phyloP scores from a whole-genome alignment of 2,888 invertebrate genomes.

The Cryptosula pallasiana region DNA sequence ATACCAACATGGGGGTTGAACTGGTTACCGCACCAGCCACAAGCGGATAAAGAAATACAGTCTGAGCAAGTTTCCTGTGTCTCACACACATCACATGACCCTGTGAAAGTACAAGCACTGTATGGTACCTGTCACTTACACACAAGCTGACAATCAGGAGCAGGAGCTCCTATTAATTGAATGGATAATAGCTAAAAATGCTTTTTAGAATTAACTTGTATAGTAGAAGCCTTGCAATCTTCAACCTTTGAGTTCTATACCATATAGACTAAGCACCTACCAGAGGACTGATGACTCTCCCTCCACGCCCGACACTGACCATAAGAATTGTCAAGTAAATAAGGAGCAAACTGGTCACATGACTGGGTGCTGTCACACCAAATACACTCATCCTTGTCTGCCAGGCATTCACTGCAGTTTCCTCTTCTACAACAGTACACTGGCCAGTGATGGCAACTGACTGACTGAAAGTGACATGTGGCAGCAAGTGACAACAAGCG shows the following conservation, averaged over 20 bases:
- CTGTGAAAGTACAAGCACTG: conserved; percentile 28
- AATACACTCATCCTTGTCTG: conserved; percentile 80
- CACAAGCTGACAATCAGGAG: no score
- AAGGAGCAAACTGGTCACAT: conserved; percentile 91
- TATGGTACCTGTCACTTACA: no score
- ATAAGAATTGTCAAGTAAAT: conserved; percentile 88
- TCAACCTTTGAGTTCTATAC: no score
- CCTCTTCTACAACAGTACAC: conserved; percentile 34
- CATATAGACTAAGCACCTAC: no score
- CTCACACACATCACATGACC: conserved; percentile 42
- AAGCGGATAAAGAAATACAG: conserved; percentile 76
- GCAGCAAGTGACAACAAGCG: background rate
- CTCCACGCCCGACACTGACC: conserved; percentile 89
- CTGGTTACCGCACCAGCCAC: conserved; percentile 88
- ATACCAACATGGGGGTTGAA: conserved; percentile 80
- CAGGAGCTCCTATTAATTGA: no score
- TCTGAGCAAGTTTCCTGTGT: conserved; percentile 39
- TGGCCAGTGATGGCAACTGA: background rate
- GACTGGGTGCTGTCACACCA: conserved; percentile 89
- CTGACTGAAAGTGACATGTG: background rate
- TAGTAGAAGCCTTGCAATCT: no score
- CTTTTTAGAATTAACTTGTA: no score
- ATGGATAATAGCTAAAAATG: no score
- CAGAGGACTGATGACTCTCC: conserved; percentile 56
- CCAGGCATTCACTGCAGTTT: conserved; percentile 62